phyloP scores from a whole-genome alignment of 2,113 vertebrate species.

The Dicentrarchus labrax region DNA sequence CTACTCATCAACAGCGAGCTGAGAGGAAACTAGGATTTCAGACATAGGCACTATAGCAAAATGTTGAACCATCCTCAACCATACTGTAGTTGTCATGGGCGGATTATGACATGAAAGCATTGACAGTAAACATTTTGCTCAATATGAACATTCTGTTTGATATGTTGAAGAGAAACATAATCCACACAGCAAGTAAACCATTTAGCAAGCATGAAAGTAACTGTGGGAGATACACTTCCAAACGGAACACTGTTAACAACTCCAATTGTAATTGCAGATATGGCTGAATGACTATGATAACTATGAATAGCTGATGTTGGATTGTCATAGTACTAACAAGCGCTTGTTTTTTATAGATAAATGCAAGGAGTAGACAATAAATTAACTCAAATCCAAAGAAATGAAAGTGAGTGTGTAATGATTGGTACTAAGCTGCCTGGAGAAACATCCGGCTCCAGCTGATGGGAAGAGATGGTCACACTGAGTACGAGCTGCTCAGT shows the following conservation, averaged over 20 bases:
- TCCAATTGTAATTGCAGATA: background rate
- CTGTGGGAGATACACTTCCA: background rate
- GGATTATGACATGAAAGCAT: background rate
- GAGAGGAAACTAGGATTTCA: background rate
- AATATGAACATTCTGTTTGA: conserved; percentile 2
- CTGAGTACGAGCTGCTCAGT: conserved; percentile 27
- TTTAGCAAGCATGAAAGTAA: background rate
- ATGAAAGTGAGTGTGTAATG: conserved; percentile 30
- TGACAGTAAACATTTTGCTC: background rate
- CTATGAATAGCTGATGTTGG: background rate
- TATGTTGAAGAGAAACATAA: conserved; percentile 5
- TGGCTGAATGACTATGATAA: background rate
- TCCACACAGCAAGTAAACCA: background rate
- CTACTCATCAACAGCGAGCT: background rate
- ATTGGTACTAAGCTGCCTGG: conserved; percentile 18
- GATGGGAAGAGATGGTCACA: background rate
- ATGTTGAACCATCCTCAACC: background rate
- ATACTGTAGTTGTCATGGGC: background rate
- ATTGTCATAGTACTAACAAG: background rate
- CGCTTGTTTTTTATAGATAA: background rate
- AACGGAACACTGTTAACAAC: background rate
- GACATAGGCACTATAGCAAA: background rate
- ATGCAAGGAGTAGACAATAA: conserved; percentile 47
- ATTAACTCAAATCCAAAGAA: conserved; percentile 56
- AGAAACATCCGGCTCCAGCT: background rate